Conservation (phyloP, 2,797 vertebrate genomes). For the Artibeus lituratus region DNA sequence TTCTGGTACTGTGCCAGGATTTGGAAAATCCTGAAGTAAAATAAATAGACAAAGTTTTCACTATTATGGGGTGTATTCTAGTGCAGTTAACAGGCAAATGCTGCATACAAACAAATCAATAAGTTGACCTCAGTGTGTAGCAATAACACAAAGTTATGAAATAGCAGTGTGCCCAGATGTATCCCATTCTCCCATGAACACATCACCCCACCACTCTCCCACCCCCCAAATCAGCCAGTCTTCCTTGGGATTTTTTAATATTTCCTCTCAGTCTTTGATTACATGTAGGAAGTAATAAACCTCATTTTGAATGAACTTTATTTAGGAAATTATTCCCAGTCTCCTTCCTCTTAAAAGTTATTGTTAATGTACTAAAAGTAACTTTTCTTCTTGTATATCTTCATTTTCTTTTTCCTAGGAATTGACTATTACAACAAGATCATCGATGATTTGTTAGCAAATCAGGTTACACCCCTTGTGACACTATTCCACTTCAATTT, state of each 20-base stretch:
- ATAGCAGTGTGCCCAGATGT: neutral
- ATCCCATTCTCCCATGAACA: neutral
- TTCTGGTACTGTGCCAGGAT: neutral
- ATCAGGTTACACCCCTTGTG: slow-evolving; percentile 83
- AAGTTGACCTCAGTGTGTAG: neutral
- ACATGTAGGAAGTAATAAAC: neutral
- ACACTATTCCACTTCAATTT: slow-evolving; percentile 88
- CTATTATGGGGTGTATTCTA: neutral
- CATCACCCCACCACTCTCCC: too few species aligned
- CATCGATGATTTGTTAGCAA: slow-evolving; percentile 84
- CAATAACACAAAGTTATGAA: neutral
- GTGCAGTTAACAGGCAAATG: neutral
- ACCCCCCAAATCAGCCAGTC: neutral
- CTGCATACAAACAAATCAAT: neutral
- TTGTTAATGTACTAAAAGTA: neutral
- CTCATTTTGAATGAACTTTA: neutral
- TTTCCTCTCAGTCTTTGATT: neutral
- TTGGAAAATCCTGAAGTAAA: neutral
- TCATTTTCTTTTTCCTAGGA: slow-evolving; percentile 73
- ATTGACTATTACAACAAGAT: slow-evolving; percentile 89
- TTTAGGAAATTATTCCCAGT: neutral
- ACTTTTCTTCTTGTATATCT: neutral
- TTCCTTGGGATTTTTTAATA: neutral
- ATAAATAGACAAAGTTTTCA: neutral
- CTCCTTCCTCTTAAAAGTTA: neutral